These are phyloP conservation scores for Leucophora obtusa DNA, from an alignment of 2,888 invertebrate species.

Conservation along the genomic window DNA sequence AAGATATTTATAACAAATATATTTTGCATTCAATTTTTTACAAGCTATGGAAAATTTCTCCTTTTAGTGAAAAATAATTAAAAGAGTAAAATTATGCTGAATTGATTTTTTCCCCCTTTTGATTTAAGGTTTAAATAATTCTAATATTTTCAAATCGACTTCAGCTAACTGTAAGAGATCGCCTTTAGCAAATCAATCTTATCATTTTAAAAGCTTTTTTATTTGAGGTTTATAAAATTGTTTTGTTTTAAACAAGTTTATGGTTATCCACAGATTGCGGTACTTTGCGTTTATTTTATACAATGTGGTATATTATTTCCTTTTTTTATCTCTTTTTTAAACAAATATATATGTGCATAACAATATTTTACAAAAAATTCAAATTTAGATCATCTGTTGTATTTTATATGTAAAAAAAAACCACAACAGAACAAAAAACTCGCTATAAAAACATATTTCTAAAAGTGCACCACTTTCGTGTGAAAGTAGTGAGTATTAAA, in stretches of 20 bases:
- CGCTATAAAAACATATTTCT: background rate
- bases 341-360: background rate
- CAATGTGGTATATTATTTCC: conserved; percentile 33
- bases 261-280: conserved; percentile 37
- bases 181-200: too few relatives aligned
- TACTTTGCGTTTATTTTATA: conserved; percentile 25
- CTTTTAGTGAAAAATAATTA: too few relatives aligned
- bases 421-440: background rate
- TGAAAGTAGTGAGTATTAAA: background rate
- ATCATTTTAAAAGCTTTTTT: background rate
- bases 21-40: too few relatives aligned
- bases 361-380: background rate
- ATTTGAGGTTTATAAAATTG: background rate
- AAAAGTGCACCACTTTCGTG: background rate
- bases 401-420: too few relatives aligned
- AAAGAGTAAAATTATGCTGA: too few relatives aligned
- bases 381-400: background rate
- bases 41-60: too few relatives aligned
- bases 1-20: too few relatives aligned
- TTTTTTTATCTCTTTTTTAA: background rate
- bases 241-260: conserved; percentile 22
- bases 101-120: too few relatives aligned
- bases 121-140: too few relatives aligned
- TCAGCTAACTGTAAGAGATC: too few relatives aligned
- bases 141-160: too few relatives aligned